These are phyloP conservation scores for Oscheius sp. DNA, from an alignment of 2,888 invertebrate species.

Conservation along the genomic window DNA sequence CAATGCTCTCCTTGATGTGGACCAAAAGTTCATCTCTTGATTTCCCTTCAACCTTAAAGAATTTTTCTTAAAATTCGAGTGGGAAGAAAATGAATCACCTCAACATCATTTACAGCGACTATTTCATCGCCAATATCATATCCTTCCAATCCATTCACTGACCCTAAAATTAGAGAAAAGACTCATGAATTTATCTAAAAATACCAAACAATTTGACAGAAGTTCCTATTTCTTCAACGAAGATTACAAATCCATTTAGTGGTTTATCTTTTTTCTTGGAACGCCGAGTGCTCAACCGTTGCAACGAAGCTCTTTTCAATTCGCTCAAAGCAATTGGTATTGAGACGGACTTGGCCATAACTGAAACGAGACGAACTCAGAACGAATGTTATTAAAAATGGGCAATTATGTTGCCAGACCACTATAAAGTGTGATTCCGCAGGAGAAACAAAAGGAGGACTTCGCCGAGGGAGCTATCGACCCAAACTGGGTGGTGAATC, in stretches of 20 bases:
- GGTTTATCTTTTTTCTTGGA: conserved; percentile 35
- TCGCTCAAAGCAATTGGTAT: conserved; percentile 51
- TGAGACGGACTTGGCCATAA: conserved; percentile 52
- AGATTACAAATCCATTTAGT: conserved; percentile 50
- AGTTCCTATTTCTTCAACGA: conserved; percentile 40
- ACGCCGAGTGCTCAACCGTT: conserved; percentile 35
- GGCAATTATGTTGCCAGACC: background rate
- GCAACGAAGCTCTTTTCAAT: conserved; percentile 42
- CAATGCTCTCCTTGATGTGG: conserved; percentile 79
- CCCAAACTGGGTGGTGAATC: conserved; percentile 3
- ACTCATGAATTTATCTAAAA: background rate
- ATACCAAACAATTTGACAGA: conserved; percentile 6
- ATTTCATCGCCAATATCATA: conserved; percentile 93
- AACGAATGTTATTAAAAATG: background rate
- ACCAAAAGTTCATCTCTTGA: background rate
- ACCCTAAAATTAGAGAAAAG: background rate
- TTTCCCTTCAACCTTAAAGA: conserved; percentile 11
- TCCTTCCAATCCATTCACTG: background rate
- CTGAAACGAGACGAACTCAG: background rate
- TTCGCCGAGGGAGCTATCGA: conserved; percentile 15
- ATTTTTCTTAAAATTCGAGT: background rate
- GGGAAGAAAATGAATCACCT: conserved; percentile 76
- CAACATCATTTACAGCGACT: conserved; percentile 92
- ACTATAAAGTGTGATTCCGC: conserved; percentile 14
- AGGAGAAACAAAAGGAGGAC: conserved; percentile 5